Evolutionary conservation across 2,797 vertebrate genomes (phyloP).

Genomic region (Neosilurus mollespiculum): DNA sequence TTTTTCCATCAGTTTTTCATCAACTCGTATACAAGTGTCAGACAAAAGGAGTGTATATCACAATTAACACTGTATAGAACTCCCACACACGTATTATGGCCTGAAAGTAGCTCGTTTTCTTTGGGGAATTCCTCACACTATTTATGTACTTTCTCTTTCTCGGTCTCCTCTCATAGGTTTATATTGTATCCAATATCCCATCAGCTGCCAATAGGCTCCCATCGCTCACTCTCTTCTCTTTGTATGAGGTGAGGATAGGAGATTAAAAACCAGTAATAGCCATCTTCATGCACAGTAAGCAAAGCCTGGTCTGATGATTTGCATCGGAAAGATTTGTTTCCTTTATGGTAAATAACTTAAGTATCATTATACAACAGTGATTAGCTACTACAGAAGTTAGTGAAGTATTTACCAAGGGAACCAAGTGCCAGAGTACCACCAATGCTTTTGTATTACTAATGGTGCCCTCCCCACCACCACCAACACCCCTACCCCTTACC

Average conservation of each 20-base stretch:
- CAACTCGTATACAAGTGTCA: constrained; percentile 19
- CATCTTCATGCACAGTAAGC: not conserved
- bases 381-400: not conserved
- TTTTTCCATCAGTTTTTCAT: not conserved
- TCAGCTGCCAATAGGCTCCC: not conserved
- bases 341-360: not conserved
- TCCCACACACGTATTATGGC: not conserved
- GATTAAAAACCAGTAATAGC: not conserved
- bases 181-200: not conserved
- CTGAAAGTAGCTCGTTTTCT: not conserved
- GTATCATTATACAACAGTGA: not conserved
- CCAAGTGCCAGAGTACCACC: not conserved
- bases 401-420: too few relatives aligned
- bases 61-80: constrained; percentile 14
- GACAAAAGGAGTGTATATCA: constrained; percentile 13
- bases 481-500: too few relatives aligned
- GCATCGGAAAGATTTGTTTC: not conserved
- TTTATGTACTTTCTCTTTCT: not conserved
- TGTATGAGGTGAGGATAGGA: not conserved
- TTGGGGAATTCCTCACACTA: constrained; percentile 2
- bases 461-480: too few relatives aligned
- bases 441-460: not conserved
- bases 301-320: not conserved
- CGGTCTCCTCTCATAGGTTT: not conserved
- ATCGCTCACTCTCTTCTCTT: not conserved